phyloP scores from a whole-genome alignment of 1,140 invertebrate species.

The Pseudoatta argentina region DNA sequence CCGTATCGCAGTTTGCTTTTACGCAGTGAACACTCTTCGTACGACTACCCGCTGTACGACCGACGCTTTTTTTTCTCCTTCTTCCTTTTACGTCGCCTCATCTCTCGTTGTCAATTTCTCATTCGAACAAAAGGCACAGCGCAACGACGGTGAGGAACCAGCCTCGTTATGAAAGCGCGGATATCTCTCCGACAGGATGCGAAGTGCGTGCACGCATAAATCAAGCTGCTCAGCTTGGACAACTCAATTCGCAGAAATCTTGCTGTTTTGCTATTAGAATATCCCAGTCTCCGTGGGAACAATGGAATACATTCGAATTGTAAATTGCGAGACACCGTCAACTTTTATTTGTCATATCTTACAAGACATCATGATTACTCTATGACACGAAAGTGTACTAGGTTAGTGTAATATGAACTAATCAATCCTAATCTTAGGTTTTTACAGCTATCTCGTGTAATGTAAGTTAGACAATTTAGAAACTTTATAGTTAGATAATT shows the following conservation, averaged over 20 bases:
- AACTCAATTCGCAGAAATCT: slow-evolving; percentile 42
- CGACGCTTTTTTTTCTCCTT: background rate
- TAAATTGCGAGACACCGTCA: background rate
- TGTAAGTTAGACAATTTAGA: too few relatives aligned
- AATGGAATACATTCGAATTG: slow-evolving; percentile 1
- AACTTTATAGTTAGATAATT: too few relatives aligned
- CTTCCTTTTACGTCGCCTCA: background rate
- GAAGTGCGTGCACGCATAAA: slow-evolving; percentile 18
- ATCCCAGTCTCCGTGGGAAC: background rate
- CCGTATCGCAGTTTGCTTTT: slow-evolving; percentile 59
- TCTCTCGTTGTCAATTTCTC: slow-evolving; percentile 42
- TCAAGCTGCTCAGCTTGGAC: slow-evolving; percentile 16
- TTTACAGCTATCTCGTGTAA: too few relatives aligned
- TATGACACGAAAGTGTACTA: background rate
- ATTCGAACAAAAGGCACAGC: slow-evolving; percentile 52
- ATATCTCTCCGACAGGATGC: slow-evolving; percentile 46
- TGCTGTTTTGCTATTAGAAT: background rate
- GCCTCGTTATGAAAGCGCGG: slow-evolving; percentile 45
- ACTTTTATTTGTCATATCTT: background rate
- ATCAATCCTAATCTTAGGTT: background rate
- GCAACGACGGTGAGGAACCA: slow-evolving; percentile 3
- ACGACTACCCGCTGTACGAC: background rate
- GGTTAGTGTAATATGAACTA: background rate
- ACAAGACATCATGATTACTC: background rate
- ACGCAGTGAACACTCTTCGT: background rate